phyloP scores from a whole-genome alignment of 92 coral and sea anemone genomes.

The Ricordea florida region DNA sequence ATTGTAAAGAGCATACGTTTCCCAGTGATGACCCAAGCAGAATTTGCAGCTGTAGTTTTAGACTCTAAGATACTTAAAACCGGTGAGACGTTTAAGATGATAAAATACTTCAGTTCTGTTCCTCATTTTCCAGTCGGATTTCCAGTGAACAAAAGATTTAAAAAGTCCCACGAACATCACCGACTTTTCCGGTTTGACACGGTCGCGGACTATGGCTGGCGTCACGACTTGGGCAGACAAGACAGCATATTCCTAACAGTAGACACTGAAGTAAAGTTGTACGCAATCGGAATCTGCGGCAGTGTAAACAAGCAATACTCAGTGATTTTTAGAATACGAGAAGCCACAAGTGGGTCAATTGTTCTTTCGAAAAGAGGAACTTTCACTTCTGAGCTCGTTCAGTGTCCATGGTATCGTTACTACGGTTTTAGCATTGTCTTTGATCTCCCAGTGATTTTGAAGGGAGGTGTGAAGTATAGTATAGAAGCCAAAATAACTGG shows the following conservation, averaged over 20 bases:
- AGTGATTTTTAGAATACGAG: not conserved
- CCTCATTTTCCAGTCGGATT: not conserved
- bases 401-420: not conserved
- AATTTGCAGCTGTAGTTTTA: conserved; percentile 16
- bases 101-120: not conserved
- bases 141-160: not conserved
- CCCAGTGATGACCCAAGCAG: conserved; percentile 47
- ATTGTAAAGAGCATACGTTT: conserved; percentile 43
- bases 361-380: not conserved
- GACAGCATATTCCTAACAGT: conserved; percentile 35
- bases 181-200: not conserved
- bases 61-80: not conserved
- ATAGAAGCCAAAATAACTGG: conserved; percentile 3
- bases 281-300: conserved; percentile 41
- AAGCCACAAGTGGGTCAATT: not conserved
- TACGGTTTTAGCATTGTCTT: conserved; percentile 32
- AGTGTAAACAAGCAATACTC: conserved; percentile 10
- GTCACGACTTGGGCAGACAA: not conserved
- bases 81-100: not conserved
- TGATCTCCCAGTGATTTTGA: conserved; percentile 6
- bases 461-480: not conserved
- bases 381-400: not conserved
- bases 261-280: not conserved
- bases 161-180: not conserved
- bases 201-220: conserved; percentile 1